Evolutionary conservation across 2,888 invertebrate genomes (phyloP).

Genomic region (Drosophila limbata): DNA sequence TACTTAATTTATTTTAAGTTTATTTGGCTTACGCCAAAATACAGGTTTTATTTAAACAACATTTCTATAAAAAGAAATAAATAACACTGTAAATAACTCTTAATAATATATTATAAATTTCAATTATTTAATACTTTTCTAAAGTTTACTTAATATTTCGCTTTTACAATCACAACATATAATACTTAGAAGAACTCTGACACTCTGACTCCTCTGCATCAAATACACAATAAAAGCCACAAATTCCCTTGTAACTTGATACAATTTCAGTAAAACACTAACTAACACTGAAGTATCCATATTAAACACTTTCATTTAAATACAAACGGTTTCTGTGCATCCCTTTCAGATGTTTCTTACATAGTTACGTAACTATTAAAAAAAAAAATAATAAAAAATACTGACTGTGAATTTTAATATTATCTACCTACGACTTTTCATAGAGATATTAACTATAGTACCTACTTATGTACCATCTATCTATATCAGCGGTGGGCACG

Average conservation of each 20-base stretch:
- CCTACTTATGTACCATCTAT: background rate
- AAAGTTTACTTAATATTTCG: conserved; percentile 11
- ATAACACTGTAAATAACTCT: conserved; percentile 5
- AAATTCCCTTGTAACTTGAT: background rate
- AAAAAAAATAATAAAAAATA: conserved; percentile 1
- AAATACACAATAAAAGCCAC: background rate
- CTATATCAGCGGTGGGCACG: no score
- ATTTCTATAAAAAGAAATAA: background rate
- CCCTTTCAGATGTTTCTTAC: conserved; percentile 68
- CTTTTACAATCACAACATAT: conserved; percentile 18
- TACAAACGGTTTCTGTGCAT: conserved; percentile 45
- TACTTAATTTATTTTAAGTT: background rate
- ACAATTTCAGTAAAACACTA: background rate
- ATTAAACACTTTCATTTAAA: conserved; percentile 1
- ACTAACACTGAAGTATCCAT: background rate
- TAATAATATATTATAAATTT: background rate
- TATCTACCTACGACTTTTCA: background rate
- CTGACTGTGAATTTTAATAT: background rate
- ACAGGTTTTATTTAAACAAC: background rate
- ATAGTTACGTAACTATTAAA: conserved; percentile 48
- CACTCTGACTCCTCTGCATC: conserved; percentile 1
- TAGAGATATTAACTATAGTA: background rate
- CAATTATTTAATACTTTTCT: background rate
- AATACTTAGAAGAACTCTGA: background rate
- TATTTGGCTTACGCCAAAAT: no score